Conservation (phyloP, 1,140 invertebrate species). For the Aphis gossypii region DNA sequence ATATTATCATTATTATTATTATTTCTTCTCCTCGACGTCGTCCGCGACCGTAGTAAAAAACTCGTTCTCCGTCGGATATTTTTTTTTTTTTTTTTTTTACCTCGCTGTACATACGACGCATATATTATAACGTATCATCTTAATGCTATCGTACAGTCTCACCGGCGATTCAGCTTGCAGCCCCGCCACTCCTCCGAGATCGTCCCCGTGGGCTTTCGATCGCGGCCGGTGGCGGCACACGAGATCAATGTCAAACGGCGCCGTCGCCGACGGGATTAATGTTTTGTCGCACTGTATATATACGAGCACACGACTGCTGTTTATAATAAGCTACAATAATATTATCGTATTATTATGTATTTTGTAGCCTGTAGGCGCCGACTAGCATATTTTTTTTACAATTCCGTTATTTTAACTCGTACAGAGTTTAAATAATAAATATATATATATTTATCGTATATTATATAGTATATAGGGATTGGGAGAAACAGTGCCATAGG, state of each 20-base stretch:
- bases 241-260: slow-evolving; percentile 12
- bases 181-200: not conserved
- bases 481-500: too few relatives aligned
- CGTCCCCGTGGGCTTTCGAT: not conserved
- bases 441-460: too few relatives aligned
- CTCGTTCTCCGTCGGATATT: slow-evolving; percentile 32
- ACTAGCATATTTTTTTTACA: not conserved
- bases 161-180: too few relatives aligned
- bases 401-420: too few relatives aligned
- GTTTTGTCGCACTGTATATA: not conserved
- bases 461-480: too few relatives aligned
- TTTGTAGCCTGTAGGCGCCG: too few relatives aligned
- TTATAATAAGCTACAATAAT: not conserved
- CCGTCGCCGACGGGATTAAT: not conserved
- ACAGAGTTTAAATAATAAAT: too few relatives aligned
- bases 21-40: not conserved
- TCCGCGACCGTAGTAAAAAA: not conserved
- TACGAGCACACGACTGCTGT: not conserved
- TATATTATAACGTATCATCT: not conserved
- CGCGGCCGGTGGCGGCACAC: not conserved
- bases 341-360: not conserved
- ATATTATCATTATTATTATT: slow-evolving; percentile 8
- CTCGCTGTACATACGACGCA: not conserved
- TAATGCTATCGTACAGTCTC: not conserved
- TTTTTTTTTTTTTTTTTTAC: not conserved